Evolutionary conservation across 2,113 vertebrate species (phyloP).

Genomic region (Dipodomys spectabilis): DNA sequence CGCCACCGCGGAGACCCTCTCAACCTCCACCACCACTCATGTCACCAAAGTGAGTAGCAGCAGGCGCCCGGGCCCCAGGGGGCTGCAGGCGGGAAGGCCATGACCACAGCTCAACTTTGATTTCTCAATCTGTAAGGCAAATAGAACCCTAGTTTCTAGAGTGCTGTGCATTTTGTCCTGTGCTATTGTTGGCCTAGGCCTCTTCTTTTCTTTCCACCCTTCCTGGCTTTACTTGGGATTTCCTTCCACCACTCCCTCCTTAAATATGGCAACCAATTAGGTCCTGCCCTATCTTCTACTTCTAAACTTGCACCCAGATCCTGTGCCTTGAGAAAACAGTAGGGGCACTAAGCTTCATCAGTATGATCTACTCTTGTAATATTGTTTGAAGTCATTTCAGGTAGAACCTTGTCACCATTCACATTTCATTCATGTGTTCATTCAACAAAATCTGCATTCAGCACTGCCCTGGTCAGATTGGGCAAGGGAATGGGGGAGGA

Average conservation of each 20-base stretch:
- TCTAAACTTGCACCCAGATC: neutral
- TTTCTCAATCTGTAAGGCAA: neutral
- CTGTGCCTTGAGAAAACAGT: neutral
- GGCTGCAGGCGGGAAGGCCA: slow-evolving; percentile 42
- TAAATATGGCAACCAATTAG: neutral
- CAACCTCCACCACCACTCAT: slow-evolving; percentile 98
- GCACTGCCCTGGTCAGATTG: slow-evolving; percentile 40
- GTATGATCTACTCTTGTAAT: slow-evolving; percentile 41
- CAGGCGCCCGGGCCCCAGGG: slow-evolving; percentile 49
- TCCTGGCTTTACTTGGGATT: slow-evolving; percentile 2
- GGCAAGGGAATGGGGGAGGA: neutral
- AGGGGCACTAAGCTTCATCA: neutral
- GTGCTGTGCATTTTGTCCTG: neutral
- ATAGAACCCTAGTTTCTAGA: neutral
- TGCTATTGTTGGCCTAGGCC: neutral
- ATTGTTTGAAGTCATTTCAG: slow-evolving; percentile 49
- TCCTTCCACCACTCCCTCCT: neutral
- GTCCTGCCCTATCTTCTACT: neutral
- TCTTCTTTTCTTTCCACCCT: slow-evolving; percentile 16
- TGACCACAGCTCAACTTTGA: neutral
- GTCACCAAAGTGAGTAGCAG: slow-evolving; percentile 95
- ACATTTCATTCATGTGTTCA: slow-evolving; percentile 82
- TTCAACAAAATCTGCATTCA: slow-evolving; percentile 63
- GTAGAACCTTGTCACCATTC: slow-evolving; percentile 75
- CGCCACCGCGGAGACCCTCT: slow-evolving; percentile 94